phyloP scores from a whole-genome alignment of 2,797 vertebrate genomes.

The Carapus acus region DNA sequence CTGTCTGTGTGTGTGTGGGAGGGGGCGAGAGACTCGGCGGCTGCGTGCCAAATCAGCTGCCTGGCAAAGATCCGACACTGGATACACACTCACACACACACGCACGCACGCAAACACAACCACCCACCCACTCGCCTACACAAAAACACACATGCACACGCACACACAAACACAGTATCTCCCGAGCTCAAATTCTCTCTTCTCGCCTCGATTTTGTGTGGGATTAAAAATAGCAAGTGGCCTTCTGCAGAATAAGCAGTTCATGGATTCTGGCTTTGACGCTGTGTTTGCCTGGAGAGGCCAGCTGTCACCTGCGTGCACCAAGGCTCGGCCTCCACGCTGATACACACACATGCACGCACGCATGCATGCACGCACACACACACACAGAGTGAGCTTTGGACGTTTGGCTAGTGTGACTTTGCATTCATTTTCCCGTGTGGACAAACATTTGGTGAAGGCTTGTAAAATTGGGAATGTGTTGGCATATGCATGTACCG shows the following conservation, averaged over 20 bases:
- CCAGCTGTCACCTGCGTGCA: constrained; percentile 70
- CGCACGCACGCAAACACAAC: too few species aligned
- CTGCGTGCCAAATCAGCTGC: constrained; percentile 65
- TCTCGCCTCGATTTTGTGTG: constrained; percentile 57
- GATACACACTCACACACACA: too few species aligned
- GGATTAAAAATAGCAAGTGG: constrained; percentile 73
- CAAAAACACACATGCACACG: too few species aligned
- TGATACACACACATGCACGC: too few species aligned
- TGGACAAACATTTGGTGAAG: constrained; percentile 16
- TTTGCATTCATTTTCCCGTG: constrained; percentile 10
- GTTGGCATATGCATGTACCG: background rate
- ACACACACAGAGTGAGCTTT: constrained; percentile 30
- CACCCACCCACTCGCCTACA: too few species aligned
- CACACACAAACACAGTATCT: too few species aligned
- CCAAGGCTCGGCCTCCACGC: constrained; percentile 35
- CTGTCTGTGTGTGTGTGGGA: too few species aligned
- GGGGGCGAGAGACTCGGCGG: too few species aligned
- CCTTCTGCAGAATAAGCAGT: constrained; percentile 73
- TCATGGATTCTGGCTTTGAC: constrained; percentile 68
- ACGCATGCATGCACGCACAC: too few species aligned
- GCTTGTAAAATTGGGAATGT: background rate
- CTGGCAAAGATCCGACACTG: constrained; percentile 52
- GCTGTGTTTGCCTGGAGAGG: constrained; percentile 65
- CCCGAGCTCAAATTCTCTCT: constrained; percentile 32
- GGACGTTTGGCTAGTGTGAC: constrained; percentile 40